These are phyloP conservation scores for Temnothorax unifasciatus DNA, from an alignment of 2,888 invertebrate genomes.

Conservation along the genomic window DNA sequence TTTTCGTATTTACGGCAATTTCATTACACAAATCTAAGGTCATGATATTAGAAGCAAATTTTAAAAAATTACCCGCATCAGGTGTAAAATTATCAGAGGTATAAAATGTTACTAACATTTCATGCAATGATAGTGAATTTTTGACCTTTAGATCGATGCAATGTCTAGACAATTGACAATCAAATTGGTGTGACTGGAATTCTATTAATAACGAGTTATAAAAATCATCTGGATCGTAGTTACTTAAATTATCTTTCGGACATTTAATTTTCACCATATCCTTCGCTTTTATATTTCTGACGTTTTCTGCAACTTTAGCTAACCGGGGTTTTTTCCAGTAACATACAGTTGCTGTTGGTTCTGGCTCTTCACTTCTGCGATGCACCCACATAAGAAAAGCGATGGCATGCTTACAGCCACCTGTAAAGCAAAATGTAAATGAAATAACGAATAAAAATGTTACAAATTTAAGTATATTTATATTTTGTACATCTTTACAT, in stretches of 20 bases:
- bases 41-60: not conserved
- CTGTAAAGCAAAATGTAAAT: not conserved
- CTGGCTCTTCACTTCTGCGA: not conserved
- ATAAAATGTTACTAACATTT: conserved; percentile 1
- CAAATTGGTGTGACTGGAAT: not conserved
- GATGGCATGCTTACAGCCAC: not conserved
- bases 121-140: not conserved
- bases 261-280: not conserved
- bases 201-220: not conserved
- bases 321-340: not conserved
- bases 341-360: not conserved
- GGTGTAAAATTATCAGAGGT: not conserved
- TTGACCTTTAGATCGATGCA: not conserved
- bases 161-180: not conserved
- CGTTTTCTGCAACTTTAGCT: not conserved
- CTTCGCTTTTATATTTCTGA: not conserved
- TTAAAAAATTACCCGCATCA: not conserved
- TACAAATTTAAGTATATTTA: too few species aligned
- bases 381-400: not conserved
- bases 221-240: not conserved
- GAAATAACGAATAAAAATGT: not conserved
- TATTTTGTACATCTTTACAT: too few species aligned
- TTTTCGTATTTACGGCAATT: not conserved
- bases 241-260: too few species aligned
- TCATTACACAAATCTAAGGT: not conserved